Base-by-base conservation (phyloP, 2,888 invertebrate species). In the Itoplectis maculator region DNA sequence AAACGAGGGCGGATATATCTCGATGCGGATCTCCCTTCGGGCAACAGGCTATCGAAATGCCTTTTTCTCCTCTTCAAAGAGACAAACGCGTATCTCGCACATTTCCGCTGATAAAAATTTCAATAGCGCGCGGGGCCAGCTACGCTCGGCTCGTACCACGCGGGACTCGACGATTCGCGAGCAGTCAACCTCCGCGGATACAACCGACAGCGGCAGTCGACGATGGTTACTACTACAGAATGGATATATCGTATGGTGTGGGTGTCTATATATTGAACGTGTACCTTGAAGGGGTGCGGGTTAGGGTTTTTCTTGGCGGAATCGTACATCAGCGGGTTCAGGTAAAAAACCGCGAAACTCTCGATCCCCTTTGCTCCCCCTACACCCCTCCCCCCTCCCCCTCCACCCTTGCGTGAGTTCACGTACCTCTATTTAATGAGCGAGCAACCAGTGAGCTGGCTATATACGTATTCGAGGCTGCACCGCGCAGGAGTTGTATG, bases 41-140 rank as follows among this genome's bases (percentile, higher is more conserved):
- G 88, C 87, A 89, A 88, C 88, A 88, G 88, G 87, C 89, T 89
- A 90, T 89, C 88, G 88, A 87, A 88, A 84, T 86, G 73, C 80
- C 79, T 82, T 49, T 78, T 78, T 29, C 70, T 51, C 45, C 45
- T 45, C 61, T 65, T 80, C 86, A 88, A 90, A 87, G 86, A 85
- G 85, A 87, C 81, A 85, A 54, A 59, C 85, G 84, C 82, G 85
- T 86, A 84, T 77, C 87, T 84, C 85, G 29, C 29, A 80, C 84
- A 86, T 86, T 87, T 85, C 81, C 87, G 79, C 85, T 86, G 86
- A 88, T 86, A 89, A 88, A 90, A 89, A 88, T 89, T 88, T 89
- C 88, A 88, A 89, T 90, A 87, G 84, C 82, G 75, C 81, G 78
- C 85, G 85, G 2, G 29, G 29, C n/a, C n/a, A n/a, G n/a, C 54